Evolutionary conservation across 2,797 vertebrate species (phyloP).

Genomic region (Liasis olivaceus): DNA sequence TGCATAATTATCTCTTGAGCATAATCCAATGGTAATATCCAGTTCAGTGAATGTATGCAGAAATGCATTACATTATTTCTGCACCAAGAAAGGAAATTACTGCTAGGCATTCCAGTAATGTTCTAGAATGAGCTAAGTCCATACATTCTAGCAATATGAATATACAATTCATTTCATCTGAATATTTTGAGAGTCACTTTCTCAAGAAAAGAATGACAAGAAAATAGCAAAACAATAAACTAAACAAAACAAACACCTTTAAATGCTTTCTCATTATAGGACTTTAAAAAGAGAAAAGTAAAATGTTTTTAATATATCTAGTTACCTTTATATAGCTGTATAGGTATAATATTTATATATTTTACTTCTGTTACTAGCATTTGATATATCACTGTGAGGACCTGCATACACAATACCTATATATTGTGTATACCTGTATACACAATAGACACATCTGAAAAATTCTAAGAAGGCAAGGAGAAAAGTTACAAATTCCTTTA

Average conservation of each 20-base stretch:
- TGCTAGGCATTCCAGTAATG: conserved; percentile 13
- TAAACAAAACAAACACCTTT: neutral
- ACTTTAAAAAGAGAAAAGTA: conserved; percentile 5
- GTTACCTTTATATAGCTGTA: conserved; percentile 24
- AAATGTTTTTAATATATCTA: conserved; percentile 50
- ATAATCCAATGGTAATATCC: neutral
- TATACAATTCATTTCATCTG: conserved; percentile 3
- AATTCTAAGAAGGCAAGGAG: conserved; percentile 36
- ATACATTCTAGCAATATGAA: neutral
- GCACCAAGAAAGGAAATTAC: conserved; percentile 23
- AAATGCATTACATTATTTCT: neutral
- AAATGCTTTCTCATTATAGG: neutral
- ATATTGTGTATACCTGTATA: neutral
- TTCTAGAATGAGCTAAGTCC: conserved; percentile 8
- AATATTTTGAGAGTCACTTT: conserved; percentile 40
- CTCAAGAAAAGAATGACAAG: conserved; percentile 50
- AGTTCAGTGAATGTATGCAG: neutral
- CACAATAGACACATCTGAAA: conserved; percentile 18
- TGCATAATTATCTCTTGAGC: neutral
- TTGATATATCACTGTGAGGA: conserved; percentile 34
- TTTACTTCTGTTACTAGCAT: conserved; percentile 57
- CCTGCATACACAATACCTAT: neutral
- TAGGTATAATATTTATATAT: conserved; percentile 45
- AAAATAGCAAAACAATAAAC: conserved; percentile 36
- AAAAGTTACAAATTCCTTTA: neutral